Evolutionary conservation across 35 echinoderm and acorn worm species (phyloP).

Genomic region (Eucidaris tribuloides): DNA sequence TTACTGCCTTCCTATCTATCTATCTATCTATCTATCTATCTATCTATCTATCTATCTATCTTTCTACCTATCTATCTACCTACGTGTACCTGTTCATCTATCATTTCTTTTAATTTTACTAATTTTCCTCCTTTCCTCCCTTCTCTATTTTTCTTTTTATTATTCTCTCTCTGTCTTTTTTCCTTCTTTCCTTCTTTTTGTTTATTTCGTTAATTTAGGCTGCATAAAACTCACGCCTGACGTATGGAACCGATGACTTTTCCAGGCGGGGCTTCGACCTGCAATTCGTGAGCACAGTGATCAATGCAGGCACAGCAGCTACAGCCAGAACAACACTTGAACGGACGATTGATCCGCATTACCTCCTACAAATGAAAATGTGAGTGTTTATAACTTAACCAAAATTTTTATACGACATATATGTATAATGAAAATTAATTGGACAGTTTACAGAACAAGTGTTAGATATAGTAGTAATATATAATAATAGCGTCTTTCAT

Average conservation of each 20-base stretch:
- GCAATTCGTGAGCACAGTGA: slow-evolving; percentile 48
- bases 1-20: too few species aligned
- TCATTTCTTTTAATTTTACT: background rate
- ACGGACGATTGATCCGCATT: slow-evolving; percentile 58
- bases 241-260: slow-evolving; percentile 44
- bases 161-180: background rate
- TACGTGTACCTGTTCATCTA: background rate
- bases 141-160: background rate
- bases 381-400: background rate
- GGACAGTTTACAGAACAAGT: background rate
- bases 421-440: background rate
- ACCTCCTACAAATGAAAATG: slow-evolving; percentile 58
- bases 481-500: background rate
- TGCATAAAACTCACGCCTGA: background rate
- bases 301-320: slow-evolving; percentile 63
- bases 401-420: background rate
- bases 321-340: slow-evolving; percentile 86
- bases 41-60: too few species aligned
- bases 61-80: too few species aligned
- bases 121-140: background rate
- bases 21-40: too few species aligned
- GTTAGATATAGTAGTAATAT: background rate
- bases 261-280: slow-evolving; percentile 72
- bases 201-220: background rate
- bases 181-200: background rate